A percentile compares a stretch with the other conserved stretches of the same genome.
These are phyloP conservation scores for Epirrhoe tristata DNA, from an alignment of 2,888 invertebrate genomes.

Conservation along the genomic window DNA sequence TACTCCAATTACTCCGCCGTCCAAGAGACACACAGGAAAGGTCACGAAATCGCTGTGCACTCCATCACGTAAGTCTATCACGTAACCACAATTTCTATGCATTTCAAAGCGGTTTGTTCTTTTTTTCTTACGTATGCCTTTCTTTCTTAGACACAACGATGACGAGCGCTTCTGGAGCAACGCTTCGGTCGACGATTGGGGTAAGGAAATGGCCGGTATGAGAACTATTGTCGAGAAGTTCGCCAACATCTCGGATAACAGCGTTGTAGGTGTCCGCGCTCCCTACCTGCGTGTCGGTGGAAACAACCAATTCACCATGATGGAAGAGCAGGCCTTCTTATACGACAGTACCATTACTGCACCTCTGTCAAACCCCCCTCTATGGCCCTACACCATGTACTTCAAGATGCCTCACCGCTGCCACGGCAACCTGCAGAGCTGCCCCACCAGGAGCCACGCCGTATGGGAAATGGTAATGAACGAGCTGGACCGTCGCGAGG, in stretches of 20 bases:
- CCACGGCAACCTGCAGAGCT: slow-evolving; percentile 96
- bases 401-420: slow-evolving; percentile 98
- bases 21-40: slow-evolving; percentile 95
- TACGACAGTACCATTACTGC: slow-evolving; percentile 98
- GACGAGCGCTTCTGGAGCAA: slow-evolving; percentile 97
- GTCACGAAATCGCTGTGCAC: slow-evolving; percentile 97
- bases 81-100: slow-evolving; percentile 14
- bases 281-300: slow-evolving; percentile 97
- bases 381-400: slow-evolving; percentile 99
- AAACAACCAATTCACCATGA: slow-evolving; percentile 98
- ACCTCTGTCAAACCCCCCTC: slow-evolving; percentile 94
- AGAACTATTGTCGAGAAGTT: slow-evolving; percentile 95
- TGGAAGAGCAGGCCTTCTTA: slow-evolving; percentile 97
- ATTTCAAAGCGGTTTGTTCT: slow-evolving; percentile 2
- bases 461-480: slow-evolving; percentile 99
- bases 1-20: slow-evolving; percentile 97
- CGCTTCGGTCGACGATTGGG: slow-evolving; percentile 96
- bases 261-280: slow-evolving; percentile 95
- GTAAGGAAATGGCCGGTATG: slow-evolving; percentile 97
- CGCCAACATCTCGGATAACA: slow-evolving; percentile 95
- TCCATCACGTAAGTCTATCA: slow-evolving; percentile 92
- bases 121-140: slow-evolving; percentile 15
- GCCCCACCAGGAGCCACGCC: slow-evolving; percentile 96
- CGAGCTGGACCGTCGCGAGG: slow-evolving; percentile 95
- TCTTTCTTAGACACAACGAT: slow-evolving; percentile 90